A percentile compares a stretch with the other conserved stretches of the same genome.
phyloP scores from a whole-genome alignment of 35 echinoderm and acorn worm genomes.

The Apostichopus californicus region DNA sequence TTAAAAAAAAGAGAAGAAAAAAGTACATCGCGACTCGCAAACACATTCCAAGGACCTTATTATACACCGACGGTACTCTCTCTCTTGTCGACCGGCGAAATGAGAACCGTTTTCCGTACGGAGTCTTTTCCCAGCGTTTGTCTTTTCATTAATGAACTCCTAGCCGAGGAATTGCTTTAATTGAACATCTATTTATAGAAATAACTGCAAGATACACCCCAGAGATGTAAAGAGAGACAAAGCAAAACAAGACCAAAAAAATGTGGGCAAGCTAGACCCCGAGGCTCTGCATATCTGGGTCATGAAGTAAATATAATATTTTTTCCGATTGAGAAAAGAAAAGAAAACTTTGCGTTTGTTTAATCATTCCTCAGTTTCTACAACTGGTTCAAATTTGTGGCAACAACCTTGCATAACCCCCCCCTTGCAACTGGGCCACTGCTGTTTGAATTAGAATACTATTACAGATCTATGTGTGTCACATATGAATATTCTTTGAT shows the following conservation, averaged over 20 bases:
- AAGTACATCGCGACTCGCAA: not conserved
- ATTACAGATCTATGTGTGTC: no score
- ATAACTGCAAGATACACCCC: not conserved
- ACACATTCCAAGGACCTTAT: constrained; percentile 7
- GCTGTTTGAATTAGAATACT: no score
- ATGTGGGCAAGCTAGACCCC: not conserved
- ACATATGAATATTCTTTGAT: no score
- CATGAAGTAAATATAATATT: constrained; percentile 16
- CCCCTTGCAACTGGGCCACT: no score
- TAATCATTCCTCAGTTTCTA: not conserved
- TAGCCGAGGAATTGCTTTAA: not conserved
- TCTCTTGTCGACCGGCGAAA: not conserved
- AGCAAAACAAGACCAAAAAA: not conserved
- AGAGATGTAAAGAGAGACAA: not conserved
- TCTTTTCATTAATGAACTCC: not conserved
- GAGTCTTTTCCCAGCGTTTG: not conserved
- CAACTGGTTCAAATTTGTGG: not conserved
- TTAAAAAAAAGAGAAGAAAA: not conserved
- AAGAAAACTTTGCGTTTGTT: not conserved
- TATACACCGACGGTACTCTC: not conserved
- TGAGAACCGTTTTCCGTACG: not conserved
- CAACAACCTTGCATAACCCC: not conserved
- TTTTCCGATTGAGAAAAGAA: not conserved
- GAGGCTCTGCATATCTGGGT: not conserved
- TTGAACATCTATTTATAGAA: not conserved